Evolutionary conservation across 2,797 vertebrate genomes (phyloP).

Genomic region (Eulemur rubriventer): DNA sequence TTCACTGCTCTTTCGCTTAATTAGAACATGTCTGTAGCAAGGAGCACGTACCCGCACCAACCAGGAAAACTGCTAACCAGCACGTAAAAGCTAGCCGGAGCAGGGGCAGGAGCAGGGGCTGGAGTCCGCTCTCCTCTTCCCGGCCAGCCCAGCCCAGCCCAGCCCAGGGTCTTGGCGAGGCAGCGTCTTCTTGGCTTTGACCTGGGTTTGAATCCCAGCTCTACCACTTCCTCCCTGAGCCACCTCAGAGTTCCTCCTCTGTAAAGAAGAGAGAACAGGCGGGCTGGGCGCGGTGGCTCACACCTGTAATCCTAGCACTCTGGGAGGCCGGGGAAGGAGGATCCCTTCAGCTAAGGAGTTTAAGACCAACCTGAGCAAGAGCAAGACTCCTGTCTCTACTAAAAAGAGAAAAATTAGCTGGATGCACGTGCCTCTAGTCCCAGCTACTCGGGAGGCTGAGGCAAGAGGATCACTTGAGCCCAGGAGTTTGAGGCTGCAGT

Average conservation of each 20-base stretch:
- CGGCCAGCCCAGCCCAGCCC: not conserved
- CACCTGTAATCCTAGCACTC: too few species aligned
- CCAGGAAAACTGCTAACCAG: conserved; percentile 71
- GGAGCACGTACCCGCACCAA: conserved; percentile 64
- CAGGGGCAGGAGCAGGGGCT: too few species aligned
- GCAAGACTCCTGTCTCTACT: too few species aligned
- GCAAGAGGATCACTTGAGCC: too few species aligned
- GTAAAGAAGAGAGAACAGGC: not conserved
- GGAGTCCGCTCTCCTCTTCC: fast-evolving
- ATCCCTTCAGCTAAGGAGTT: too few species aligned
- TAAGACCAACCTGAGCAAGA: too few species aligned
- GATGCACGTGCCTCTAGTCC: too few species aligned
- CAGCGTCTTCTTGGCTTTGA: not conserved
- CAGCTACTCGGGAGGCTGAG: too few species aligned
- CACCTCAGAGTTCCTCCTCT: not conserved
- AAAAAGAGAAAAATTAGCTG: too few species aligned
- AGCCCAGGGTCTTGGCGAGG: not conserved
- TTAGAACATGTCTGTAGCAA: conserved; percentile 76
- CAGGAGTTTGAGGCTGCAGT: too few species aligned
- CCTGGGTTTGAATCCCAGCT: not conserved
- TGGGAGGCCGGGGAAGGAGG: too few species aligned
- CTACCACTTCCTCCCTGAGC: not conserved
- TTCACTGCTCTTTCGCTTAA: conserved; percentile 78
- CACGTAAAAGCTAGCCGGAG: conserved; percentile 63
- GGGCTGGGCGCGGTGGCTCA: too few species aligned